Base-by-base conservation (phyloP, 2,888 invertebrate species). In the Drosophila parthenogenetica region DNA sequence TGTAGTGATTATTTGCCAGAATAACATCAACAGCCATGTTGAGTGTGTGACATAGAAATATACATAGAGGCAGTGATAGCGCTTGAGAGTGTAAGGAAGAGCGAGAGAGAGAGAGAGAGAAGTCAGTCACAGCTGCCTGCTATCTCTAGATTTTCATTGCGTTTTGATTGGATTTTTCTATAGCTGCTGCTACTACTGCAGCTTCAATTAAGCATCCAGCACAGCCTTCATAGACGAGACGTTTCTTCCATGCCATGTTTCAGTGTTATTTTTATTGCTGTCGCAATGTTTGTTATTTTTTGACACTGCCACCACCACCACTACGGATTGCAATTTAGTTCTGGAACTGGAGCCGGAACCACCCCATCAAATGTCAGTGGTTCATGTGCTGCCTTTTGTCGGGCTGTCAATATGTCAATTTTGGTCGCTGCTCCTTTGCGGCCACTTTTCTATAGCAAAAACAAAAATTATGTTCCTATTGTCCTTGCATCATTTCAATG, bases 351-450 rank as follows among this genome's bases (percentile, higher is more conserved):
- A 32, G 11, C 32, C 32, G 13, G 13, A 35, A 46, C 73, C 73
- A 75, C 75, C 75, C 75, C 61, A 13, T 32, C 16, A 59, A 60
- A 35, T 35, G 35, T 11, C 35, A 13, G 4, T 53, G 43, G 50
- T 49, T 49, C 64, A 59, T 53, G 51, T 57, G 67, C n/a, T 59
- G 64, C 71, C 84, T 69, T 84, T 83, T 85, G 86, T 87, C 57
- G 39, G 79, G 57, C 89, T 89, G 87, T 89, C 85, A 89, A 89
- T 85, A 85, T 85, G 85, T 89, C 85, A 85, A 87, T 86, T 86
- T 73, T 50, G 58, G 76, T 35, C 35, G 35, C 67, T 71, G 77
- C 82, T 79, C 73, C 86, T 85, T 88, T 86, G 67, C 78, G 70
- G 73, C 64, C 69, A 72, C 51, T 74, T 78, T 81, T 29, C 29